Evolutionary conservation across 2,888 invertebrate genomes (phyloP).

Genomic region (Toxonevra muliebris): DNA sequence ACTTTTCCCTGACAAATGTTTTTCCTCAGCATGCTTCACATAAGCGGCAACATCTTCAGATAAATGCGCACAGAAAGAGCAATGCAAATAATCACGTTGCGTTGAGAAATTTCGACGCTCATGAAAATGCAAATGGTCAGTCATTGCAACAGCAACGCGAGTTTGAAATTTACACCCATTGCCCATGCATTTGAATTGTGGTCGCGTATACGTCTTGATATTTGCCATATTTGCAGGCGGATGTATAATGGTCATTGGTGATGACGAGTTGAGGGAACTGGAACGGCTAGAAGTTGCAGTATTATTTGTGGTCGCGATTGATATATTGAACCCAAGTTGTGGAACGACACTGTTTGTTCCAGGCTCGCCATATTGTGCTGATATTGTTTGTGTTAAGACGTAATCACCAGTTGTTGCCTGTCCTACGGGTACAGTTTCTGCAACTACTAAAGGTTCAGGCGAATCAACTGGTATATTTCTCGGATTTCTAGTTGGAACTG

Average conservation of each 20-base stretch:
- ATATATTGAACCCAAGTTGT: slow-evolving; percentile 47
- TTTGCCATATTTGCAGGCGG: slow-evolving; percentile 1
- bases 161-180: slow-evolving; percentile 49
- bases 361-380: slow-evolving; percentile 47
- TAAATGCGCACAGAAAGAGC: slow-evolving; percentile 48
- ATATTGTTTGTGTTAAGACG: slow-evolving; percentile 46
- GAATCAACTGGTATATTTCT: slow-evolving; percentile 27
- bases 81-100: slow-evolving; percentile 49
- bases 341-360: slow-evolving; percentile 11
- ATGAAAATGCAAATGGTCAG: slow-evolving; percentile 55
- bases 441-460: slow-evolving; percentile 39
- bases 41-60: slow-evolving; percentile 49
- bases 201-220: slow-evolving; percentile 16
- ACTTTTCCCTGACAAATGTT: slow-evolving; percentile 40
- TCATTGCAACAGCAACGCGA: slow-evolving; percentile 49
- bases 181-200: slow-evolving; percentile 53
- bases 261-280: neutral
- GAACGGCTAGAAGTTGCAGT: neutral
- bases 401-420: slow-evolving; percentile 42
- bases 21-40: slow-evolving; percentile 47
- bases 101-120: slow-evolving; percentile 45
- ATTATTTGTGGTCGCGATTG: slow-evolving; percentile 38
- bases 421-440: slow-evolving; percentile 43
- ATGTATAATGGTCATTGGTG: neutral
- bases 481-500: slow-evolving; percentile 3